Conservation (phyloP, 2,113 vertebrate genomes). For the Hydrochoerus hydrochaeris region DNA sequence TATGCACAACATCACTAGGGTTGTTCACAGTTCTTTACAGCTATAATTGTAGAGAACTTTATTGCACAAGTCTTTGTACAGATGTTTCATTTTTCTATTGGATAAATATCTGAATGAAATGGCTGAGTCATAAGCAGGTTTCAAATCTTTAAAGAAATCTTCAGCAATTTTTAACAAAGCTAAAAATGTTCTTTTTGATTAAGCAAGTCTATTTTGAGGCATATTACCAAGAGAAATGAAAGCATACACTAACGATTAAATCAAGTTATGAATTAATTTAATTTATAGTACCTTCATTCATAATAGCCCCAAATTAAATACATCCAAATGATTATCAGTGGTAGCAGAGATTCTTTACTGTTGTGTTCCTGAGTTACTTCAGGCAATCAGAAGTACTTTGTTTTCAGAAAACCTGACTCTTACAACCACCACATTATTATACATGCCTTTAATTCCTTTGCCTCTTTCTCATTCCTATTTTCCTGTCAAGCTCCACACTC, state of each 20-base stretch:
- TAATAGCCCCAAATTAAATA: background rate
- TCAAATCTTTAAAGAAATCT: background rate
- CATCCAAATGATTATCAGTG: background rate
- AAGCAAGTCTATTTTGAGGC: background rate
- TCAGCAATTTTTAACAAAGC: background rate
- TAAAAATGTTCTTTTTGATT: background rate
- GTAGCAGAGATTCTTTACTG: background rate
- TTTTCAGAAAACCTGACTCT: slow-evolving; percentile 6
- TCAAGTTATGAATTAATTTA: background rate
- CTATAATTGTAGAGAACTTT: background rate
- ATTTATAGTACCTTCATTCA: background rate
- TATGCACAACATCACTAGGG: background rate
- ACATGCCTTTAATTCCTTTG: background rate
- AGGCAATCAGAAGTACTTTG: background rate
- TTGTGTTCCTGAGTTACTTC: background rate
- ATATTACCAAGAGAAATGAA: background rate
- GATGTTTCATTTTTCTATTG: slow-evolving; percentile 19
- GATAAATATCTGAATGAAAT: background rate
- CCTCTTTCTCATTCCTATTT: background rate
- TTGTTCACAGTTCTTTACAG: background rate
- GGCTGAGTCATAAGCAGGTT: background rate
- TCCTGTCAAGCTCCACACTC: background rate
- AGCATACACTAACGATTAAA: background rate
- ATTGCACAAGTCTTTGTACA: background rate
- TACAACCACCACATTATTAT: background rate